Conservation (phyloP, 64 coral and sea anemone genomes). For the Dendronephthya gigantea region DNA sequence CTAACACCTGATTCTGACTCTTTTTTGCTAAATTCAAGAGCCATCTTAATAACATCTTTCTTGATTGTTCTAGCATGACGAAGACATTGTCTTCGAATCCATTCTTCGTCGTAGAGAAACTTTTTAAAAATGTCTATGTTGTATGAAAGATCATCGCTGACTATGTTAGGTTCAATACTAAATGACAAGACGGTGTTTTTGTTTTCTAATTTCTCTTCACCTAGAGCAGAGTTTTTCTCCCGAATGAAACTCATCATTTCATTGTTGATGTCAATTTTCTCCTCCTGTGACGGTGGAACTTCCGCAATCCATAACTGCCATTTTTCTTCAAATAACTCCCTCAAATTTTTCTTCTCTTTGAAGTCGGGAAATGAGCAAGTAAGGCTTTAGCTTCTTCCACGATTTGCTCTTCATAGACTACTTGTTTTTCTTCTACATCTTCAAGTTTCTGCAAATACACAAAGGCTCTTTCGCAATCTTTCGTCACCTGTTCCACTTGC, state of each 20-base stretch:
- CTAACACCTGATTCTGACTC: neutral
- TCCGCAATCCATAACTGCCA: neutral
- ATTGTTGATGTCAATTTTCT: neutral
- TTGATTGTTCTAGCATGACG: neutral
- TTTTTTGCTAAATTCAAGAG: neutral
- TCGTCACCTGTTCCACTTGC: neutral
- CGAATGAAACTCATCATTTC: neutral
- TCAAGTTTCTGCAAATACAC: neutral
- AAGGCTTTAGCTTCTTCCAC: neutral
- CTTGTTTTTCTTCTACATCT: neutral
- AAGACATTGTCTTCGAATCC: neutral
- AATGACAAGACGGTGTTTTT: neutral
- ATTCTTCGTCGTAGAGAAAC: no score
- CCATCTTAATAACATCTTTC: neutral
- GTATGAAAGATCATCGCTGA: no score
- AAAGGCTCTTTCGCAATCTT: neutral
- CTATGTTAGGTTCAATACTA: no score
- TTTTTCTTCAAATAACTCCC: neutral
- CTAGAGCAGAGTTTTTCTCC: neutral
- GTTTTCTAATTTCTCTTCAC: neutral
- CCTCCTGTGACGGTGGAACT: neutral
- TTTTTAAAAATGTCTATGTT: no score
- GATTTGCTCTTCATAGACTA: neutral
- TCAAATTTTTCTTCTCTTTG: neutral
- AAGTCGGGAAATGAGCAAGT: neutral